These are phyloP conservation scores for Eolophus roseicapilla DNA, from an alignment of 2,113 vertebrate genomes.

Conservation along the genomic window DNA sequence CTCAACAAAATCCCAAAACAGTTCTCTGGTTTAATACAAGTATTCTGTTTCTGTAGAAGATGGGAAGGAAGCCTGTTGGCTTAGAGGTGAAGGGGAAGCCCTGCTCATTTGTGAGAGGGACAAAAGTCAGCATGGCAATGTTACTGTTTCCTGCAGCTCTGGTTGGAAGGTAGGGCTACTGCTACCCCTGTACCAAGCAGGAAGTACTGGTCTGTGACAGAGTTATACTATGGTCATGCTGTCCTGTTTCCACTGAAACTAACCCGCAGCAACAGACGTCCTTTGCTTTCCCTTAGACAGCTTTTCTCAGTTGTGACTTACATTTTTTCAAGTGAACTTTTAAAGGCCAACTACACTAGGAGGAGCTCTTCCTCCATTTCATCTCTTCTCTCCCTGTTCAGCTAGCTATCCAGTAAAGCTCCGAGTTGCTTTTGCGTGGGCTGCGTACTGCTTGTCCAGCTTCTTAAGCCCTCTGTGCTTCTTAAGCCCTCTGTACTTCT, in stretches of 20 bases:
- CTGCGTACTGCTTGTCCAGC: neutral
- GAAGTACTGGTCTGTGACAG: neutral
- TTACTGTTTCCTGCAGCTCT: neutral
- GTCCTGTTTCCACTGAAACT: neutral
- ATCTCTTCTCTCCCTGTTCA: neutral
- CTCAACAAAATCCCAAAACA: neutral
- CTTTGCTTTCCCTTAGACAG: neutral
- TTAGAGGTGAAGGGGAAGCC: neutral
- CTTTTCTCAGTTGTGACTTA: neutral
- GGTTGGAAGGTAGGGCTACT: neutral
- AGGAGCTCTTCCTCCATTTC: conserved; percentile 23
- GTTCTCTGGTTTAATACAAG: neutral
- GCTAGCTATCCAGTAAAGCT: neutral
- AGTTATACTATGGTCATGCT: neutral
- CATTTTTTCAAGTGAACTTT: neutral
- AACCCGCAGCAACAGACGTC: neutral
- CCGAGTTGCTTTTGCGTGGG: neutral
- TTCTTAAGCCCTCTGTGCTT: neutral
- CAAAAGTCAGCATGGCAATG: neutral
- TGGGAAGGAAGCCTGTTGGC: neutral
- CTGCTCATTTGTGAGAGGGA: neutral
- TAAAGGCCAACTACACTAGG: neutral
- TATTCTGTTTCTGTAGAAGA: neutral
- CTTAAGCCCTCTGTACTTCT: neutral
- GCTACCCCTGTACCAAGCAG: neutral